Conservation (phyloP, 2,888 invertebrate genomes). For the Lasioglossum calceatum region DNA sequence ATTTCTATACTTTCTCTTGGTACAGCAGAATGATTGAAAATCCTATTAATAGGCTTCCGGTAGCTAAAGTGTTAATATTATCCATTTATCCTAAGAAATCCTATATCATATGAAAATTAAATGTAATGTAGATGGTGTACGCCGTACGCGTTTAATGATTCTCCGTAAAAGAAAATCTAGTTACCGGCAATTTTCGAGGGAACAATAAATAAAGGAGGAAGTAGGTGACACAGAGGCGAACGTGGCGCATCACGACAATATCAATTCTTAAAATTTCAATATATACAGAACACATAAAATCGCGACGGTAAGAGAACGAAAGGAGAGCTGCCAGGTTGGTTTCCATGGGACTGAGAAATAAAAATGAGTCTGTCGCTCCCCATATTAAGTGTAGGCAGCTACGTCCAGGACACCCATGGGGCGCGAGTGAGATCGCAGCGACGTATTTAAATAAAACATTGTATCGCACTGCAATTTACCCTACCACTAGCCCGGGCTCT, state of each 20-base stretch:
- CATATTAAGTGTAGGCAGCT: conserved; percentile 82
- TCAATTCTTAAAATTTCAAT: conserved; percentile 16
- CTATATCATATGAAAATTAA: not conserved
- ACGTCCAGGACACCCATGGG: conserved; percentile 82
- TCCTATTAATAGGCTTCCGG: too few species aligned
- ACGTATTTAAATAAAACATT: conserved; percentile 83
- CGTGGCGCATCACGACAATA: not conserved
- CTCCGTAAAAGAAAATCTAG: not conserved
- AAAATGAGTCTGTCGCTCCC: conserved; percentile 82
- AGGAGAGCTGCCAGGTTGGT: conserved; percentile 57
- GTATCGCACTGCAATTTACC: conserved; percentile 80
- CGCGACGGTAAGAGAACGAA: conserved; percentile 54
- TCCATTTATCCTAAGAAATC: too few species aligned
- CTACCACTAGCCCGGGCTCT: conserved; percentile 7
- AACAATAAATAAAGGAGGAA: not conserved
- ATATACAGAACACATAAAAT: conserved; percentile 55
- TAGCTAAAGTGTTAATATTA: too few species aligned
- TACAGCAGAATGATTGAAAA: too few species aligned
- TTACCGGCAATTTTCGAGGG: not conserved
- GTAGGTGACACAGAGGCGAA: not conserved
- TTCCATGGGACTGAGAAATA: conserved; percentile 78
- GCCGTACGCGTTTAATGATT: not conserved
- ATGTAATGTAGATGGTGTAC: not conserved
- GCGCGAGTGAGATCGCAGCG: conserved; percentile 77
- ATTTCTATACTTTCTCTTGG: too few species aligned